Conservation (phyloP, 2,797 vertebrate species). For the Eremophila alpestris region DNA sequence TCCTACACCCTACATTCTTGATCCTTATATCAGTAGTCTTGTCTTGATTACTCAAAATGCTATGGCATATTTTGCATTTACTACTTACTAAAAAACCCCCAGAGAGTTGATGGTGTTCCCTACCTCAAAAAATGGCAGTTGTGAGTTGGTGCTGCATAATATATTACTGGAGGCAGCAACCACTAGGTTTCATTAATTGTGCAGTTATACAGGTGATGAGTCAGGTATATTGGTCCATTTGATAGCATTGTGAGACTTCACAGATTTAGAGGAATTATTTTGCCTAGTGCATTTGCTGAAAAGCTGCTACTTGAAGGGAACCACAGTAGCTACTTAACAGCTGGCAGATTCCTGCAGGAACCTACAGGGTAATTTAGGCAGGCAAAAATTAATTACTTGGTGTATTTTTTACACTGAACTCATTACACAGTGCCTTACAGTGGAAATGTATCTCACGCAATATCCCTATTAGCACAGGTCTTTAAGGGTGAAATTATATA, state of each 20-base stretch:
- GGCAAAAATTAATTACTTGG: slow-evolving; percentile 10
- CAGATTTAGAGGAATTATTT: neutral
- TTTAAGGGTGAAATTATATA: neutral
- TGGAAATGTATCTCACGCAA: neutral
- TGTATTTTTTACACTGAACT: neutral
- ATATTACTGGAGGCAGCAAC: neutral
- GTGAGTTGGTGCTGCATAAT: neutral
- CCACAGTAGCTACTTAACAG: neutral
- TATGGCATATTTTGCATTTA: neutral
- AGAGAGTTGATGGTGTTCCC: neutral
- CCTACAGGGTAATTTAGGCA: neutral
- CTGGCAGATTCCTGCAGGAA: neutral
- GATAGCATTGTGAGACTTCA: neutral
- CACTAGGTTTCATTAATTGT: neutral
- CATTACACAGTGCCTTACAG: neutral
- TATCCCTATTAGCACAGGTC: neutral
- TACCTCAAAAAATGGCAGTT: neutral
- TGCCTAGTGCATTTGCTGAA: neutral
- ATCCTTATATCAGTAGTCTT: neutral
- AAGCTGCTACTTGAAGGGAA: neutral
- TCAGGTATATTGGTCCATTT: neutral
- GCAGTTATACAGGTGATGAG: neutral
- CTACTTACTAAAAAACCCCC: accelerated
- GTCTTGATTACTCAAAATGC: neutral
- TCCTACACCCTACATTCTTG: neutral